Percentiles rank a stretch among this genome's conserved stretches.
Evolutionary conservation across 2,797 vertebrate species (phyloP).

Genomic region (Mus minutoides): DNA sequence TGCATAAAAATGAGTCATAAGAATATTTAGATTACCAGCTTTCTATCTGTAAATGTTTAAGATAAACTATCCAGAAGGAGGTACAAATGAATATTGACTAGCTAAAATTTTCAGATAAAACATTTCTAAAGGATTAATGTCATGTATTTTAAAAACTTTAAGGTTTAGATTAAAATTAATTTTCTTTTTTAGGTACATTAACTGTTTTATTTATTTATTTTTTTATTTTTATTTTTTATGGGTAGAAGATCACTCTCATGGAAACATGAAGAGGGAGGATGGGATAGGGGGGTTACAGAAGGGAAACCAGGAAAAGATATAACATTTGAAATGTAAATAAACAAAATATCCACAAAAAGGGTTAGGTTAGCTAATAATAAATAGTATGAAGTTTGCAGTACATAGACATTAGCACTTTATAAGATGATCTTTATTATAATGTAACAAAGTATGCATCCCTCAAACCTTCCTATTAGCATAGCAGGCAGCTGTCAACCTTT

Average conservation of each 20-base stretch:
- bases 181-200: background rate
- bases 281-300: no score
- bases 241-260: no score
- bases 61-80: background rate
- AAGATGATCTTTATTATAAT: conserved; percentile 46
- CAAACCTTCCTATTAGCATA: conserved; percentile 36
- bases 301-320: no score
- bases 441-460: background rate
- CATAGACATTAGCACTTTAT: conserved; percentile 65
- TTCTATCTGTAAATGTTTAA: background rate
- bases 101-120: background rate
- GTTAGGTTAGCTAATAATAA: conserved; percentile 45
- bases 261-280: no score
- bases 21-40: background rate
- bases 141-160: background rate
- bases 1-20: background rate
- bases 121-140: background rate
- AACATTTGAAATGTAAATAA: no score
- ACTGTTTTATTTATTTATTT: no score
- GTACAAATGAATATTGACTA: background rate
- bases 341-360: no score
- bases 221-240: no score
- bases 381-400: conserved; percentile 44
- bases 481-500: conserved; percentile 62
- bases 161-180: conserved; percentile 21